Base-by-base conservation (phyloP, 2,888 invertebrate species). In the Heteromurus nitidus region DNA sequence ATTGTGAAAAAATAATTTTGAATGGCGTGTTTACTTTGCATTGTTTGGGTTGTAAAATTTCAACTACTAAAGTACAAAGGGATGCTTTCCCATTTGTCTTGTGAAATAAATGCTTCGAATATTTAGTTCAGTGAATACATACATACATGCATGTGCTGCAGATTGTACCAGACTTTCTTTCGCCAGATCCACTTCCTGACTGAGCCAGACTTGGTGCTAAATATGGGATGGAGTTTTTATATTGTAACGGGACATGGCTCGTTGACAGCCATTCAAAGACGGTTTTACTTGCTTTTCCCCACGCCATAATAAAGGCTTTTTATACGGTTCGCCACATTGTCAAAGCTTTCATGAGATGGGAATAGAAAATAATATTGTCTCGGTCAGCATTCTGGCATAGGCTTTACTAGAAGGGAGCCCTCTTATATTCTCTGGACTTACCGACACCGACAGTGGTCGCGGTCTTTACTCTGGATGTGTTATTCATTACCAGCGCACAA, bases 211-310 rank as follows among this genome's bases (percentile, higher is more conserved):
- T 16, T 55, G 22, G 55, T 55, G 55, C 55, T 55, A 55, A 55
- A 55, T 22, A 55, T 55, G 55, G 55, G 55, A 55, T 55, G 55
- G 20, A 55, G 20, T 55, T 24, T n/a, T 20, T 9, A 24, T n/a
- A 18, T 31, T 64, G 53, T 50, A 26, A 53, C 55, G 55, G 74
- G 65, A 74, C 65, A 65, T 65, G 74, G 74, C 74, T 74, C 74
- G 74, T 74, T 65, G 74, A 74, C 53, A 53, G 53, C 53, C 65
- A 65, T 74, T 74, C 74, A 74, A 62, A 64, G 64, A 13, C 28
- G 30, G 36, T 53, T 74, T 64, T 55, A 73, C 47, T 44, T 18
- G 42, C 31, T 20, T 26, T 50, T 68, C 7, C 30, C 50, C 28
- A 16, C 44, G 50, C 18, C 36, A 2, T 47, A 3, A 9, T 22